Base-by-base conservation (phyloP, 2,888 invertebrate species). In the Thera obeliscata region DNA sequence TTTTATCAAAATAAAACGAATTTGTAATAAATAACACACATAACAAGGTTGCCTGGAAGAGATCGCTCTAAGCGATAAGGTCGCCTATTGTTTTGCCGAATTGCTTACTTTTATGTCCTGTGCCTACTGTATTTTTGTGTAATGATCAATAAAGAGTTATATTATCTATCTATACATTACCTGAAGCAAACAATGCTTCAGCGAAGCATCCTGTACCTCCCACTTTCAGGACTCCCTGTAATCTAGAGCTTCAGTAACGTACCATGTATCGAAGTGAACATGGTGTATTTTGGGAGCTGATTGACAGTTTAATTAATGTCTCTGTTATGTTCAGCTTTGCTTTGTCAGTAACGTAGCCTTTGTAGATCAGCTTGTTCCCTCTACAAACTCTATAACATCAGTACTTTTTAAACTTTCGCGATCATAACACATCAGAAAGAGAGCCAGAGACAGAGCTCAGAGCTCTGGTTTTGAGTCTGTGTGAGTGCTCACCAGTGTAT, bases 271-370 rank as follows among this genome's bases (percentile, higher is more conserved):
- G 80, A 84, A 82, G 80, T 76, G 74, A 77, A 75, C 76, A 78
- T 78, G 80, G 80, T 80, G 71, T 74, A 74, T 78, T 81, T 81
- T 78, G 78, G 73, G 66, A 64, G 74, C 70, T 84, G 86, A 86
- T 81, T 80, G 86, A 82, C 83, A 78, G 77, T 83, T 83, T 85
- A 86, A 86, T 86, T 86, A 86, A 84, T 81, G 83, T 78, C 77
- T 78, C 74, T 75, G 78, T 74, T 77, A 74, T 77, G 72, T 76
- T 77, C 72, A 78, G 78, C 73, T 79, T 76, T 72, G 73, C 73
- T 67, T 57, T 64, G 72, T 68, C 72, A 67, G 68, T 71, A 67
- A 69, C 72, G 60, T 61, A 73, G 73, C 66, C 70, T 55, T 64
- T 70, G 59, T 64, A 58, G 58, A 59, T 2, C 57, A 64, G 56